These are phyloP conservation scores for Aeoliscus strigatus DNA, from an alignment of 2,797 vertebrate species.

Conservation along the genomic window DNA sequence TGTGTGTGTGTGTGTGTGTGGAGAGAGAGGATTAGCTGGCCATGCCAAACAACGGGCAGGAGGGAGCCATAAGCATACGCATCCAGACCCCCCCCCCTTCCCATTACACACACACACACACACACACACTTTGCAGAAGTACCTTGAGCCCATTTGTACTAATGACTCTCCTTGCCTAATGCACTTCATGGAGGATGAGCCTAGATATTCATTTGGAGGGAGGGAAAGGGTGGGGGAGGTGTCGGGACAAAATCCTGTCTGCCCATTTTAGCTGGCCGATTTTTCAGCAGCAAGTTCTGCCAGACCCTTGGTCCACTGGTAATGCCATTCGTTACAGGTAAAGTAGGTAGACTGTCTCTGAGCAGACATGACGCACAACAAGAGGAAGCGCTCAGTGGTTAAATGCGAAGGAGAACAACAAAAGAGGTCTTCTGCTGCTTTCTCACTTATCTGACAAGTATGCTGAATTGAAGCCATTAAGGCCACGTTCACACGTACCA, in stretches of 20 bases:
- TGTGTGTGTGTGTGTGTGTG: slow-evolving; percentile 24
- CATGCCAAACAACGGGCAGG: slow-evolving; percentile 73
- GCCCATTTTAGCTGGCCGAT: slow-evolving; percentile 56
- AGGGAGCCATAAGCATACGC: slow-evolving; percentile 40
- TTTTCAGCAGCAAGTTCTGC: slow-evolving; percentile 54
- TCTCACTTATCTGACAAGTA: too few species aligned
- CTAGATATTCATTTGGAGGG: slow-evolving; percentile 66
- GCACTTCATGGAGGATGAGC: slow-evolving; percentile 69
- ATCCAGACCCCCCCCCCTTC: slow-evolving; percentile 26
- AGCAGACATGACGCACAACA: slow-evolving; percentile 23
- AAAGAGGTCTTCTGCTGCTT: slow-evolving; percentile 6
- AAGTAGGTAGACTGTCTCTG: slow-evolving; percentile 56
- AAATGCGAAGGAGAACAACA: slow-evolving; percentile 28
- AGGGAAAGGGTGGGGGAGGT: slow-evolving; percentile 40
- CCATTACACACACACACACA: slow-evolving; percentile 36
- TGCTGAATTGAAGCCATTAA: too few species aligned
- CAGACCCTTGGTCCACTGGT: slow-evolving; percentile 41
- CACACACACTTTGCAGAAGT: slow-evolving; percentile 52
- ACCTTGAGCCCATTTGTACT: slow-evolving; percentile 72
- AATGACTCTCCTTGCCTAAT: slow-evolving; percentile 74
- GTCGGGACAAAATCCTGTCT: slow-evolving; percentile 54
- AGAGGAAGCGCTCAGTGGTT: slow-evolving; percentile 24
- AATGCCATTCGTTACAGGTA: slow-evolving; percentile 64
- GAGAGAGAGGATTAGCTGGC: slow-evolving; percentile 64
- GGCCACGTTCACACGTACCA: too few species aligned